Base-by-base conservation (phyloP, 1,140 invertebrate species). In the Nasonia giraulti region DNA sequence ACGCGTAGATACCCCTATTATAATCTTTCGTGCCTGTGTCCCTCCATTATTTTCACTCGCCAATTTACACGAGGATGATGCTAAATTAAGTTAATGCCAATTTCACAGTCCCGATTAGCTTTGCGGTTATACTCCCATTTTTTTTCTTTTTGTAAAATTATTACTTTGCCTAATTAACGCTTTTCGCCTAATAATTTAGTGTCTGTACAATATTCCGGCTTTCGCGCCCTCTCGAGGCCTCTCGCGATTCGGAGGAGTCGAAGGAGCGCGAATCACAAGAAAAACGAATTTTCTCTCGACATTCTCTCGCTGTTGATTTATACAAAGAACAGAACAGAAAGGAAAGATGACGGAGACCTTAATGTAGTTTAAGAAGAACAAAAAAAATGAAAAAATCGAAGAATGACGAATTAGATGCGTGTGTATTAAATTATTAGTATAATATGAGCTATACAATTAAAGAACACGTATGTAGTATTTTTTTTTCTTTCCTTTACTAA, bases 391-490 rank as follows among this genome's bases (percentile, higher is more conserved):
- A 27, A 12, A 55, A 83, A 68, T 66, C 20, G 27, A 83, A 78
- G 62, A 78, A 83, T 78, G 75, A 83, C 62, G 76, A 79, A 84
- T n/a, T 37, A 73, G 40, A 37, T 37, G 5, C 33, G 33, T 37
- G 33, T 37, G 11, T 69, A 77, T 71, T 20, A 83, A 78, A 83
- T 68, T 40, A 79, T 82, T 44, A 82, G 50, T 75, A 27, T 44
- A 77, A 74, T 75, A 76, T 75, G 23, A 23, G 31, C 33, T 80
- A 55, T 80, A 81, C 23, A 68, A 81, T 80, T 69, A 85, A 80
- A 81, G 84, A 85, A 85, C 84, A 85, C 73, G 84, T 82, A 81
- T 71, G 66, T 20, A 85, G 78, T 80, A 85, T 33, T 23, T 75
- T 66, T 66, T 5, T 27, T 75, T 66, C 27, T 6, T 40, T 0